A percentile compares a stretch with the other conserved stretches of the same genome.
phyloP scores from a whole-genome alignment of 2,113 vertebrate species.

The Columbina picui region DNA sequence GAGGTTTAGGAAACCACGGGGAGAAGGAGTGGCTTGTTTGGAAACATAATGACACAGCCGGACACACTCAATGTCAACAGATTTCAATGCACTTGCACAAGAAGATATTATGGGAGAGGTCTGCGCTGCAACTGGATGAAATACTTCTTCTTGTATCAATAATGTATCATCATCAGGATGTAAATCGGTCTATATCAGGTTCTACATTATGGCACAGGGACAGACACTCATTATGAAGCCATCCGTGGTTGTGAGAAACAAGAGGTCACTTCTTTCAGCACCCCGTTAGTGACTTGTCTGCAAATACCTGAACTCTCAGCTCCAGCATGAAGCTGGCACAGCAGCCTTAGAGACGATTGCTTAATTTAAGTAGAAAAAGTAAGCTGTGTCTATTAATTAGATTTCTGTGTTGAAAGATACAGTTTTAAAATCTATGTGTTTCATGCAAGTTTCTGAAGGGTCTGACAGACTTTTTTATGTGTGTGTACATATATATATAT shows the following conservation, averaged over 20 bases:
- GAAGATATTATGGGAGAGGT: constrained; percentile 51
- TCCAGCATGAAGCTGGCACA: neutral
- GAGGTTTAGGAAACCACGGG: constrained; percentile 42
- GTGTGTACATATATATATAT: too few relatives aligned
- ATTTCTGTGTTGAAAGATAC: neutral
- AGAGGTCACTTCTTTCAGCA: constrained; percentile 1
- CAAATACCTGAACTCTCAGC: neutral
- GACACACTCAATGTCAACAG: constrained; percentile 47
- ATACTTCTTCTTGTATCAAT: constrained; percentile 35
- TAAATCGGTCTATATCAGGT: neutral
- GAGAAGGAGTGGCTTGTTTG: constrained; percentile 61
- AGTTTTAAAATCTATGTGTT: neutral
- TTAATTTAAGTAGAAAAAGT: neutral
- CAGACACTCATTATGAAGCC: neutral
- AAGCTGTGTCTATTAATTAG: neutral
- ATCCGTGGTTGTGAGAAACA: neutral
- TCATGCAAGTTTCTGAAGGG: neutral
- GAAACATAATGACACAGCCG: constrained; percentile 58
- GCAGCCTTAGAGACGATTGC: neutral
- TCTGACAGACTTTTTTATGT: neutral
- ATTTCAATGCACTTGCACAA: constrained; percentile 63
- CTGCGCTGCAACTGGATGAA: constrained; percentile 2
- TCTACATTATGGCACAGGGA: neutral
- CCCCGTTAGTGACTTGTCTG: neutral
- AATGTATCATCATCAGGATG: neutral